These are phyloP conservation scores for Orthosia gracilis DNA, from an alignment of 2,888 invertebrate genomes.

Conservation along the genomic window DNA sequence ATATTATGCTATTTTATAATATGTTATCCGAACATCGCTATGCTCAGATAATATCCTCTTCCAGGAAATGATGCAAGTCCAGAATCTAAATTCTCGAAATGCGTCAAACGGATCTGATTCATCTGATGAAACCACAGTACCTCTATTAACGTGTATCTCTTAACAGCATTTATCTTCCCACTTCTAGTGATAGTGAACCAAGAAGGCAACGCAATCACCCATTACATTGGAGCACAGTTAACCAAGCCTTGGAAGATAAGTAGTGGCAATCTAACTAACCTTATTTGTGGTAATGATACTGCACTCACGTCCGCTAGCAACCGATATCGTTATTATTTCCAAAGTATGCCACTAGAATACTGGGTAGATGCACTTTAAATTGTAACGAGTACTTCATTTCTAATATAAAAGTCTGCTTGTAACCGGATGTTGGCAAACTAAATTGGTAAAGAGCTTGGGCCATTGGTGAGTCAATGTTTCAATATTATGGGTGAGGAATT, in stretches of 20 bases:
- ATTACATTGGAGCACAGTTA: conserved; percentile 48
- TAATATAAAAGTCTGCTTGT: conserved; percentile 26
- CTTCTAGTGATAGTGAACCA: conserved; percentile 33
- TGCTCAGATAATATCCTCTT: conserved; percentile 6
- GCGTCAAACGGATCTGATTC: conserved; percentile 9
- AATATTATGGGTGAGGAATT: conserved; percentile 16
- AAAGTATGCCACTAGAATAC: conserved; percentile 78
- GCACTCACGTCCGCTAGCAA: conserved; percentile 79
- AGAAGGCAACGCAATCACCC: conserved; percentile 37
- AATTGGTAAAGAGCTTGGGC: conserved; percentile 7
- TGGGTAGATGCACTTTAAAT: conserved; percentile 47
- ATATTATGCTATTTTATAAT: no score
- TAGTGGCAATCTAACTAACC: conserved; percentile 83
- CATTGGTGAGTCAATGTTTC: conserved; percentile 18
- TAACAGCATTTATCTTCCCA: conserved; percentile 11
- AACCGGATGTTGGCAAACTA: conserved; percentile 32
- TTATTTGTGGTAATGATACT: conserved; percentile 83
- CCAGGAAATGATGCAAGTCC: not conserved
- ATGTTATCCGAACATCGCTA: no score
- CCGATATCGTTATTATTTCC: conserved; percentile 77
- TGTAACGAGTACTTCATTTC: conserved; percentile 27
- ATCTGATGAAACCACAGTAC: conserved; percentile 11
- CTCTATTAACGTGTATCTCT: not conserved
- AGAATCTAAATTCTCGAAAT: conserved; percentile 23
- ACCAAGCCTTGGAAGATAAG: conserved; percentile 80